Evolutionary conservation across 2,113 vertebrate species (phyloP), one percentile per base, ranked within the genome.

Genomic region (Zosterops hypoxanthus): DNA sequence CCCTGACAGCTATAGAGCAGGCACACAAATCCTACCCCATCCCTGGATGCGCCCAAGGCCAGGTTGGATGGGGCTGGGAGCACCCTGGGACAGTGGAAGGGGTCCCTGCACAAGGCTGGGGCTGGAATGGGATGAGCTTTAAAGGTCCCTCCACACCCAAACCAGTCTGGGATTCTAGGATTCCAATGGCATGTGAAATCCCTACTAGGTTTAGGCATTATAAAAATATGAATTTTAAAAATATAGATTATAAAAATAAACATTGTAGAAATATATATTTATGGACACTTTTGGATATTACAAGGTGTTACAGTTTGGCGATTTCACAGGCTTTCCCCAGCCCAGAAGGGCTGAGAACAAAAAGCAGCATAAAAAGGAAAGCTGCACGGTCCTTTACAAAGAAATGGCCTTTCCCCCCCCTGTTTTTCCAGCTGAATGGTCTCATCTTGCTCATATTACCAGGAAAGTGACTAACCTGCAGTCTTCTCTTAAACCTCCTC

Each of bases 1-100:
- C 13, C 41, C 22, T 1, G 3, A 34, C 5, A 41, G 0, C 41
- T 56, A 1, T 1, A 14, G 47, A 71, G 42, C 33, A 63, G 75
- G 14, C 33, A 23, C 53, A 52, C 8, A 60, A 82, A 64, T 56
- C 71, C 25, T 77, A 6, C 17, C 39, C n/a, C 29, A 31, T 25
- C 16, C 39, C 77, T 73, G 60, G 39, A 0, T 9, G 18, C 61
- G 55, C 0, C 47, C 55, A 12, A 47, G n/a, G 55, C 55, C 24
- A 19, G 55, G 14, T 2, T 82, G 70, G 79, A 26, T 7, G 12
- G 47, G n/a, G 4, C 0, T 90, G 55, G 63, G 63, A 83, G 22
- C 49, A 77, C 0, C 6, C 25, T 76, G 79, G 41, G 29, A 7
- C 1, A 9, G 21, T 26, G 49, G 14, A 9, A 63, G 17, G 18